Evolutionary conservation across 2,888 invertebrate species (phyloP).

Genomic region (Ichneumoninae sp.): DNA sequence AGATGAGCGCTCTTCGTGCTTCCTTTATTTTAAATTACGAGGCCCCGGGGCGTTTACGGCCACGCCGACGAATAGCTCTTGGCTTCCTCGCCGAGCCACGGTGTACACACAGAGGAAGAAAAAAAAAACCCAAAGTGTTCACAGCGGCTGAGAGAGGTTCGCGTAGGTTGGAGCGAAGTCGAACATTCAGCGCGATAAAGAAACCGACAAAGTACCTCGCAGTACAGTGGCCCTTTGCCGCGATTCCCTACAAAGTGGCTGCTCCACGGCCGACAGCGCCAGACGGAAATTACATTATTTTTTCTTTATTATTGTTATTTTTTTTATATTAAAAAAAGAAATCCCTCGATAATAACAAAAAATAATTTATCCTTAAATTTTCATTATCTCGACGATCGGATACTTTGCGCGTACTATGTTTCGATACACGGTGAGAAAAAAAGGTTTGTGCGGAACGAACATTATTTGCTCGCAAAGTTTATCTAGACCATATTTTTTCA

Average conservation of each 20-base stretch:
- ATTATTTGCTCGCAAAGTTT: too few species aligned
- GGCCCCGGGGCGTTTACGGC: slow-evolving; percentile 70
- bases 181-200: slow-evolving; percentile 31
- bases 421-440: too few species aligned
- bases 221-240: slow-evolving; percentile 1
- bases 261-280: not conserved
- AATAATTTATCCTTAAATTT: not conserved
- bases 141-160: slow-evolving; percentile 4
- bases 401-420: too few species aligned
- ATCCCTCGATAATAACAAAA: too few species aligned
- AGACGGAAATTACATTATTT: not conserved
- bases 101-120: not conserved
- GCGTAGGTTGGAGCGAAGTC: slow-evolving; percentile 6
- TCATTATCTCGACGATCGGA: not conserved
- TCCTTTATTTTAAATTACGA: slow-evolving; percentile 78
- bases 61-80: slow-evolving; percentile 36
- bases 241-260: slow-evolving; percentile 17
- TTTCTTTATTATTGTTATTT: not conserved
- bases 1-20: slow-evolving; percentile 75
- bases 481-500: too few species aligned
- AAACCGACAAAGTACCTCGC: slow-evolving; percentile 31
- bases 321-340: not conserved
- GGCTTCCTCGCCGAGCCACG: slow-evolving; percentile 2
- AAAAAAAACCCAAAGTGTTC: slow-evolving; percentile 3
- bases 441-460: too few species aligned